These are phyloP conservation scores for Bombus polaris DNA, from an alignment of 1,140 invertebrate species.

Conservation along the genomic window DNA sequence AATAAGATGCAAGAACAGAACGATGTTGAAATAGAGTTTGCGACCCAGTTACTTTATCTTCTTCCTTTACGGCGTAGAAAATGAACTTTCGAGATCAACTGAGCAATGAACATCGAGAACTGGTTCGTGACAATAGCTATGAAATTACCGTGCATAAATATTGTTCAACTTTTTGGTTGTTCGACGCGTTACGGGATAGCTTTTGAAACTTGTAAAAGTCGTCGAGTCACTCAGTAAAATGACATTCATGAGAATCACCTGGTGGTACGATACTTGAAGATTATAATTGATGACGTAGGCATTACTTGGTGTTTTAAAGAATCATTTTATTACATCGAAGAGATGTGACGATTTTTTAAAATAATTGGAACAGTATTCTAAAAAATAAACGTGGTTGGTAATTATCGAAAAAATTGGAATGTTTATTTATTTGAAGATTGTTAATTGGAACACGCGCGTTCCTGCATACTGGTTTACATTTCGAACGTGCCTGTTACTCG, in stretches of 20 bases:
- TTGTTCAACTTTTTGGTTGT: background rate
- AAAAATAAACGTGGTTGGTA: background rate
- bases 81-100: slow-evolving; percentile 37
- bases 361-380: background rate
- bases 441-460: background rate
- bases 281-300: background rate
- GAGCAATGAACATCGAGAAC: background rate
- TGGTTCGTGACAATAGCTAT: background rate
- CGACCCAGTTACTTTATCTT: slow-evolving; percentile 60
- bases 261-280: background rate
- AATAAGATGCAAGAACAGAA: slow-evolving; percentile 34
- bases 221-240: background rate
- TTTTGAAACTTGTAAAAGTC: background rate
- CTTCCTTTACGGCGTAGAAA: slow-evolving; percentile 29
- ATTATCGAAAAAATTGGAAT: background rate
- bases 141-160: slow-evolving; percentile 12
- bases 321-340: background rate
- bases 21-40: slow-evolving; percentile 40
- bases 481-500: background rate
- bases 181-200: background rate
- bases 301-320: background rate
- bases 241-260: too few species aligned
- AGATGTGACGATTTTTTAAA: background rate
- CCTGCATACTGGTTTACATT: background rate
- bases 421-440: background rate